Conservation (phyloP, 2,113 vertebrate species). For the Catharus bicknelli region DNA sequence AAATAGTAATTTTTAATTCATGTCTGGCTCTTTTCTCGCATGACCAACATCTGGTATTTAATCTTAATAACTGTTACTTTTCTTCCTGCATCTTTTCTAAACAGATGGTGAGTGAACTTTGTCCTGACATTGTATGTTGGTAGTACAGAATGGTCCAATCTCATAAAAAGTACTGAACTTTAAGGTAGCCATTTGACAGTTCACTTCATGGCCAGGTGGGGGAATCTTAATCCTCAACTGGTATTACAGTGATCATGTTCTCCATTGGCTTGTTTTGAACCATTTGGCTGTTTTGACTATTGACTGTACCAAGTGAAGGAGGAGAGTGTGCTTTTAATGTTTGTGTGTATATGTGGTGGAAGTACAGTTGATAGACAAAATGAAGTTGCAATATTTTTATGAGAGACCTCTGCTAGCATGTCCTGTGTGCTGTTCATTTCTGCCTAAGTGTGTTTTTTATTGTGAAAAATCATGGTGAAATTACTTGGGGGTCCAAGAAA, state of each 20-base stretch:
- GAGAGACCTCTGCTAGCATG: conserved; percentile 77
- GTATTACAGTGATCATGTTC: not conserved
- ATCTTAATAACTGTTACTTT: conserved; percentile 64
- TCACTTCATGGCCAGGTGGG: conserved; percentile 22
- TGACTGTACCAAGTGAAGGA: conserved; percentile 58
- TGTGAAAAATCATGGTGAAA: conserved; percentile 30
- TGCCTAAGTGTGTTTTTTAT: conserved; percentile 43
- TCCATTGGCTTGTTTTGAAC: not conserved
- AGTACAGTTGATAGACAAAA: conserved; percentile 65
- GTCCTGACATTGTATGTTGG: conserved; percentile 60
- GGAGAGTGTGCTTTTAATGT: not conserved
- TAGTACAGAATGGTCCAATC: conserved; percentile 67
- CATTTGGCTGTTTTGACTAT: conserved; percentile 56
- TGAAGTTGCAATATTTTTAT: conserved; percentile 68
- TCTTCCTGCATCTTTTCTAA: conserved; percentile 79
- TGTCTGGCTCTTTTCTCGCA: not conserved
- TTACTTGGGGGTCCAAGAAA: conserved; percentile 39
- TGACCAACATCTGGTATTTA: conserved; percentile 2
- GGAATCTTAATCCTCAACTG: conserved; percentile 3
- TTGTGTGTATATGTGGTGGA: not conserved
- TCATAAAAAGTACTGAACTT: conserved; percentile 78
- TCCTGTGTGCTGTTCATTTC: conserved; percentile 67
- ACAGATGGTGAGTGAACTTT: conserved; percentile 85
- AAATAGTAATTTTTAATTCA: not conserved
- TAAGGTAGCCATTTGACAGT: conserved; percentile 26